These are phyloP conservation scores for Drosophila flavopinicola DNA, from an alignment of 2,888 invertebrate species.

Conservation along the genomic window DNA sequence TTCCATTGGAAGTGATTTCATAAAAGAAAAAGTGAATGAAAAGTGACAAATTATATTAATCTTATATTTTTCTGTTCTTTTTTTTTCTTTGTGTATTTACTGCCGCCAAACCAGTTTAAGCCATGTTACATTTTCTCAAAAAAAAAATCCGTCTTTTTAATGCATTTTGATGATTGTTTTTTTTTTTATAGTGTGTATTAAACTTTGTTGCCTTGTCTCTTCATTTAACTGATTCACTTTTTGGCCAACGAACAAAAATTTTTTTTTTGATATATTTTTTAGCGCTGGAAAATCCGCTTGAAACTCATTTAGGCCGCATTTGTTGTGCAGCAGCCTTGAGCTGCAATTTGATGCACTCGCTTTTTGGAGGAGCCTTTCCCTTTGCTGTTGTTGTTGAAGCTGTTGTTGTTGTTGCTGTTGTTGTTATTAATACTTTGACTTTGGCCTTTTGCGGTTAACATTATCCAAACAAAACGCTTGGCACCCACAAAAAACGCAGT, in stretches of 20 bases:
- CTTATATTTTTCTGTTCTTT: too few species aligned
- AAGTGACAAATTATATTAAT: too few species aligned
- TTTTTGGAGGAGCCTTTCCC: constrained; percentile 34
- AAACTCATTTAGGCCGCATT: constrained; percentile 15
- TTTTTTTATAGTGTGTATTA: constrained; percentile 18
- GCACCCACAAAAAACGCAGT: constrained; percentile 77
- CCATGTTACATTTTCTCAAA: constrained; percentile 19
- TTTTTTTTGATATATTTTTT: constrained; percentile 3
- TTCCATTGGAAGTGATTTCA: too few species aligned
- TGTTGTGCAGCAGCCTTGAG: constrained; percentile 21
- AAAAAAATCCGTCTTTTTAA: constrained; percentile 10
- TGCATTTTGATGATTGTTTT: constrained; percentile 36
- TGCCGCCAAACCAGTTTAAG: constrained; percentile 30
- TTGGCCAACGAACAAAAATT: constrained; percentile 5
- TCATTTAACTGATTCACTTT: constrained; percentile 14
- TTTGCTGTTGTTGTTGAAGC: constrained; percentile 16
- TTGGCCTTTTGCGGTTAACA: constrained; percentile 77
- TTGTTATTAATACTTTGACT: constrained; percentile 74
- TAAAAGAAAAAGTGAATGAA: too few species aligned
- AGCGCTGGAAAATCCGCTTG: constrained; percentile 18
- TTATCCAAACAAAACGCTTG: constrained; percentile 79
- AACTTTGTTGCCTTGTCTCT: background rate
- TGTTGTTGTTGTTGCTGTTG: constrained; percentile 29
- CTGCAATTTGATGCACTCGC: constrained; percentile 65
- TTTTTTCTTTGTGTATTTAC: too few species aligned